Evolutionary conservation across 2,113 vertebrate genomes (phyloP), one percentile per base, ranked within the genome.

Genomic region (Romanogobio albipinnatus): DNA sequence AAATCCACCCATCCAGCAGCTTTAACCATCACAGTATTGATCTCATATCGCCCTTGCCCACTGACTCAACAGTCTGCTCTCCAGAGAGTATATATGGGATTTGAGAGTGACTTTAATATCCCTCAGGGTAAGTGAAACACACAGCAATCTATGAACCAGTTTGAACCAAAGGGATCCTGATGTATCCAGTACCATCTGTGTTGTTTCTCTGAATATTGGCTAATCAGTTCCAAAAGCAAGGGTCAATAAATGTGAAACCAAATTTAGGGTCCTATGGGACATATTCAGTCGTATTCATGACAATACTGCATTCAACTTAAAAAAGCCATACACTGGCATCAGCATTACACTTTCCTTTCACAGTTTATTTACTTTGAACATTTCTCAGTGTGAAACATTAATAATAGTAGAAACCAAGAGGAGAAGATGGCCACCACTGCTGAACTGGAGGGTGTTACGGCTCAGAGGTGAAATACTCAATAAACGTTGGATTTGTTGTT

Each of bases 11-110:
- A 3, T 49, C 24, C 47, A 29, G 73, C 76, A 61, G 76, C 36
- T 79, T 61, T 61, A 78, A 24, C 33, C 33, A 78, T 59, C 22
- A 61, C 29, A 79, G 19, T 61, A 79, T 79, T 26, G 56, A 79
- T 79, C 76, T 61, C 33, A 17, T 61, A 14, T 62, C 26, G 9
- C 56, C 3, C 76, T 45, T 78, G 4, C 53, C 53, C 53, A 59
- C 36, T 24, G 49, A 78, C n/a, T n/a, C 4, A 43, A 43, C 36
- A 45, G 53, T 78, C 51, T 43, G 33, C 22, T 80, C 77, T 80
- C 59, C 36, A 17, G 36, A 80, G 77, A 19, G 17, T 9, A 39
- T 22, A 43, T 39, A 39, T 39, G 39, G 6, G 39, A 39, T 39
- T 39, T 39, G 39, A 39, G 39, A 39, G 10, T 14, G 53, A 47